phyloP scores from a whole-genome alignment of 2,888 invertebrate species.

The Melitaea athalia region DNA sequence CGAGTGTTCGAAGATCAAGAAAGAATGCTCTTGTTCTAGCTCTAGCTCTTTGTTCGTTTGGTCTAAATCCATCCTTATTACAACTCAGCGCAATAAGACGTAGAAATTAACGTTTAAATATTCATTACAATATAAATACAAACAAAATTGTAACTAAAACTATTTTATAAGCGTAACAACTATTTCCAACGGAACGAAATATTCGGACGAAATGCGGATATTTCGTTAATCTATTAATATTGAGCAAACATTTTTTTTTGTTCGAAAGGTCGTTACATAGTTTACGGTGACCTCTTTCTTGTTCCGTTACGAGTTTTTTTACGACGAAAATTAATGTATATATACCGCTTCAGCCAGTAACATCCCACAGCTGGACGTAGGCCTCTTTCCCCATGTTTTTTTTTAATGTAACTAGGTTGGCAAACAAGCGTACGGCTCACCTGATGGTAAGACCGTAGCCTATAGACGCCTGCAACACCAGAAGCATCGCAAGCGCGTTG shows the following conservation, averaged over 20 bases:
- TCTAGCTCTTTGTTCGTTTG: too few species aligned
- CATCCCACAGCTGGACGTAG: too few species aligned
- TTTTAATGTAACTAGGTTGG: too few species aligned
- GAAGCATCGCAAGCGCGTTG: too few species aligned
- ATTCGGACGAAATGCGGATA: neutral
- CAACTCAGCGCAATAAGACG: neutral
- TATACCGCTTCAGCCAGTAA: too few species aligned
- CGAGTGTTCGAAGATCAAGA: too few species aligned
- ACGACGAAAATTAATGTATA: neutral
- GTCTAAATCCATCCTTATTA: too few species aligned
- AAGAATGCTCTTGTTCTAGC: too few species aligned
- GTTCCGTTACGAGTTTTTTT: neutral
- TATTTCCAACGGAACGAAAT: neutral
- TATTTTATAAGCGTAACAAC: neutral
- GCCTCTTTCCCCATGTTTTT: too few species aligned
- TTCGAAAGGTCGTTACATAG: conserved; percentile 3
- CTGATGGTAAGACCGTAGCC: too few species aligned
- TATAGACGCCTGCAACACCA: too few species aligned
- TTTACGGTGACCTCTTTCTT: conserved; percentile 1
- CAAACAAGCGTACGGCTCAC: too few species aligned
- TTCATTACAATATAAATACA: conserved; percentile 1
- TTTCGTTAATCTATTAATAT: conserved; percentile 7
- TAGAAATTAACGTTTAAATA: neutral
- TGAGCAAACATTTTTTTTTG: conserved; percentile 10
- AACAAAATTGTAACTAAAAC: neutral